Conservation (phyloP, 2,797 vertebrate genomes). For the Malacoraja senta region DNA sequence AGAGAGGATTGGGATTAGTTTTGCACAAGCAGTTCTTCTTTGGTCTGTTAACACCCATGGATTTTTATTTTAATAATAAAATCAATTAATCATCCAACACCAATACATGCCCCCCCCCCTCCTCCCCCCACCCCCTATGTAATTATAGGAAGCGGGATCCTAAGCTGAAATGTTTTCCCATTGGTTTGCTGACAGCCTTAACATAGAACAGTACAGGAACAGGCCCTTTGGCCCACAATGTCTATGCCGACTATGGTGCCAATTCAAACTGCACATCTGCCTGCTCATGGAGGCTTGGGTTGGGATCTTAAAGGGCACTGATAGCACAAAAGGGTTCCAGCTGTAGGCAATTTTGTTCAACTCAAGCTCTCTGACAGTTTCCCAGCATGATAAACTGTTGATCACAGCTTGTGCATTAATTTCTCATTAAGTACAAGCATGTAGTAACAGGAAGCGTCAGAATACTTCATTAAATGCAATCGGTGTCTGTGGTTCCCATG, state of each 20-base stretch:
- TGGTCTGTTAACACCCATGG: neutral
- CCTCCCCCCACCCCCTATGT: no score
- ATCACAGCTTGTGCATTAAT: neutral
- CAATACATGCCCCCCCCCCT: no score
- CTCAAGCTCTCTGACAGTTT: neutral
- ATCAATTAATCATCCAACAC: neutral
- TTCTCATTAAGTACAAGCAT: neutral
- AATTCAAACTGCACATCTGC: no score
- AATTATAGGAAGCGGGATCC: neutral
- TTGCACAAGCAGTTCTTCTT: rapidly evolving
- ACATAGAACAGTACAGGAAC: no score
- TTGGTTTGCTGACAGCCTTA: neutral
- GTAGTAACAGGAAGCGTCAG: neutral
- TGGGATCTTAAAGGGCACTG: neutral
- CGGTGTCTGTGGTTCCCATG: neutral
- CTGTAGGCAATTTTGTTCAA: neutral
- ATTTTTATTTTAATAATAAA: neutral
- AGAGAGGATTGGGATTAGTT: neutral
- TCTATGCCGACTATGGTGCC: no score
- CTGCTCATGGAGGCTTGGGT: neutral
- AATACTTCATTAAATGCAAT: neutral
- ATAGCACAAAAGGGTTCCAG: neutral
- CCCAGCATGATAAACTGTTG: neutral
- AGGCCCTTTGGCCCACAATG: no score
- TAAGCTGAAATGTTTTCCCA: neutral